A percentile compares a stretch with the other conserved stretches of the same genome.
These are phyloP conservation scores for Neodiprion virginianus DNA, from an alignment of 1,140 invertebrate species.

Conservation along the genomic window DNA sequence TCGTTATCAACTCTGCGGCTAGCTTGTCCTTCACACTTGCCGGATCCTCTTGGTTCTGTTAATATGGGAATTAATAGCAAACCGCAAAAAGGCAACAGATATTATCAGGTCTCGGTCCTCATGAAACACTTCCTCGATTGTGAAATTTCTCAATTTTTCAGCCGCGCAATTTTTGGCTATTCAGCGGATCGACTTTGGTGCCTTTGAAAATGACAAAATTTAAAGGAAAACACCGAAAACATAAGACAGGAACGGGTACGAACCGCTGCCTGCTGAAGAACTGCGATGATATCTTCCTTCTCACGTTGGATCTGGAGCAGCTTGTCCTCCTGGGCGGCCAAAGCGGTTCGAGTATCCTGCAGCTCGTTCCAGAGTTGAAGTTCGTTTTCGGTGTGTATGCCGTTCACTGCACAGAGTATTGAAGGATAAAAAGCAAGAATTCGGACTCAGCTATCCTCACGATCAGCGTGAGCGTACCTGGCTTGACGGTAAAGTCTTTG, in stretches of 20 bases:
- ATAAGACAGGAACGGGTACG: not conserved
- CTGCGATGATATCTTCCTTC: slow-evolving; percentile 37
- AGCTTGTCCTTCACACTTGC: slow-evolving; percentile 33
- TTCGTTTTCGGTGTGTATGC: slow-evolving; percentile 40
- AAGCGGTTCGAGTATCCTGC: slow-evolving; percentile 11
- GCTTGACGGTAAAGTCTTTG: slow-evolving; percentile 21
- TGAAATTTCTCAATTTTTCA: too few species aligned
- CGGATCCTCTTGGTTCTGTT: not conserved
- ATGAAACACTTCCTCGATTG: too few species aligned
- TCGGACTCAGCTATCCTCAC: not conserved
- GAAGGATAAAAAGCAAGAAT: not conserved
- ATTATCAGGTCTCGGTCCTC: too few species aligned
- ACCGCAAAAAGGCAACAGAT: too few species aligned
- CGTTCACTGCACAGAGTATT: slow-evolving; percentile 18
- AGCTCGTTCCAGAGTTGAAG: slow-evolving; percentile 40
- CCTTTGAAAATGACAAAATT: too few species aligned
- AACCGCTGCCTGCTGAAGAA: slow-evolving; percentile 9
- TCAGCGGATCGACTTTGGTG: too few species aligned
- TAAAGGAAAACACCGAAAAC: too few species aligned
- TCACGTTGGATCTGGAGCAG: slow-evolving; percentile 31
- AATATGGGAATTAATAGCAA: too few species aligned
- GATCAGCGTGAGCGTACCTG: not conserved
- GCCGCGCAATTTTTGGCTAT: too few species aligned
- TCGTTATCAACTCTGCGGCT: slow-evolving; percentile 32
- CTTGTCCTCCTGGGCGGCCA: slow-evolving; percentile 29